A percentile compares a stretch with the other conserved stretches of the same genome.
These are phyloP conservation scores for Tribolium freemani DNA, from an alignment of 2,888 invertebrate genomes.

Conservation along the genomic window DNA sequence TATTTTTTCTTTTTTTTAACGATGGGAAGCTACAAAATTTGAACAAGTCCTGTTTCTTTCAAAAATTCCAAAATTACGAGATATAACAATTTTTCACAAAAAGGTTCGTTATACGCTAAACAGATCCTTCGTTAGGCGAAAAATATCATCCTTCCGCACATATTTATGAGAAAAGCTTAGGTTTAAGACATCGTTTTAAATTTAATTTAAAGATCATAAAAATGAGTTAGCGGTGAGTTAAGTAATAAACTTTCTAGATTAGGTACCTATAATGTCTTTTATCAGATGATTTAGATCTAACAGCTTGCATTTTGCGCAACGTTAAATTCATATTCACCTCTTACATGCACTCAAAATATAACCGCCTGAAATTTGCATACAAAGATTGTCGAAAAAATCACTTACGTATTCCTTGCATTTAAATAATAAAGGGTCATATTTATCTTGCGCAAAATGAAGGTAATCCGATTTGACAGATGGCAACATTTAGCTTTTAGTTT, in stretches of 20 bases:
- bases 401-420: not conserved
- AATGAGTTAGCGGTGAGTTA: slow-evolving; percentile 16
- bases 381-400: not conserved
- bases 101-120: too few species aligned
- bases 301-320: slow-evolving; percentile 6
- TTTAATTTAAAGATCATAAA: slow-evolving; percentile 31
- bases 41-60: too few species aligned
- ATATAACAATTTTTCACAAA: too few species aligned
- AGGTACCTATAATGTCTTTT: slow-evolving; percentile 18
- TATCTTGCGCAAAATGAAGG: not conserved
- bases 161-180: not conserved
- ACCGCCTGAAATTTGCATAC: slow-evolving; percentile 20
- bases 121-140: not conserved
- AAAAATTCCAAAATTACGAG: too few species aligned
- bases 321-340: not conserved
- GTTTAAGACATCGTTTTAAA: not conserved
- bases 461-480: slow-evolving; percentile 13
- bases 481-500: slow-evolving; percentile 13
- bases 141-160: not conserved
- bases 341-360: slow-evolving; percentile 1
- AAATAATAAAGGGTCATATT: not conserved
- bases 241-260: slow-evolving; percentile 28
- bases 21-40: too few species aligned
- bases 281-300: slow-evolving; percentile 19
- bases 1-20: too few species aligned